These are phyloP conservation scores for Phrynosoma blainvillii DNA, from an alignment of 2,113 vertebrate species.

Conservation along the genomic window DNA sequence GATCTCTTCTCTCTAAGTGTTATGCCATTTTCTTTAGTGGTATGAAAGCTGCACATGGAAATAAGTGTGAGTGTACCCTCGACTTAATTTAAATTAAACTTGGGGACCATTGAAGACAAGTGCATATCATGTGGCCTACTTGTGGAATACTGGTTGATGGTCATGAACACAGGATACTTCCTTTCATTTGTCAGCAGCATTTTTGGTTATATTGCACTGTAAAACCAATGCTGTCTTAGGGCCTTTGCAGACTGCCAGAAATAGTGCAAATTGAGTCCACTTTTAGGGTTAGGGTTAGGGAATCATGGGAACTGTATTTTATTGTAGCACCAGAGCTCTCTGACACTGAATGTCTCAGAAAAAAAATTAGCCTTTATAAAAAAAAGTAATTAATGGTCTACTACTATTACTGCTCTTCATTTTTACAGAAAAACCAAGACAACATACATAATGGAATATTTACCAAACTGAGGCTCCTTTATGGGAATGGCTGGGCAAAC, in stretches of 20 bases:
- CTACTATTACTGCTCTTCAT: not conserved
- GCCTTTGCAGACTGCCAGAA: too few species aligned
- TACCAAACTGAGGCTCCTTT: not conserved
- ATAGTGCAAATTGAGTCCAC: too few species aligned
- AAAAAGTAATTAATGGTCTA: conserved; percentile 14
- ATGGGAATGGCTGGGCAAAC: not conserved
- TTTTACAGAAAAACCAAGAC: not conserved
- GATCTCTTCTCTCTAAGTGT: not conserved
- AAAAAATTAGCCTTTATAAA: not conserved
- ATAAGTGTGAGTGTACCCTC: not conserved
- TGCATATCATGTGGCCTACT: not conserved
- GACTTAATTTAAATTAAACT: not conserved
- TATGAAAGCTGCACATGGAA: not conserved
- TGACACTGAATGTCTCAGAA: too few species aligned
- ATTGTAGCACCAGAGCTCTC: too few species aligned
- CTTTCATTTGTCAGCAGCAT: too few species aligned
- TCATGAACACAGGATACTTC: too few species aligned
- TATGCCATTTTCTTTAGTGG: not conserved
- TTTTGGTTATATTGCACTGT: too few species aligned
- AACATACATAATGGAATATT: not conserved
- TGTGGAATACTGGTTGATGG: not conserved
- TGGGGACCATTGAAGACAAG: not conserved
- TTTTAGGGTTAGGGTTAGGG: too few species aligned
- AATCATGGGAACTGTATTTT: too few species aligned
- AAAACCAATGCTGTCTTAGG: too few species aligned